Percentiles rank a stretch among this genome's conserved stretches.
Conservation (phyloP, 1,140 invertebrate species). For the Saccostrea cuccullata region DNA sequence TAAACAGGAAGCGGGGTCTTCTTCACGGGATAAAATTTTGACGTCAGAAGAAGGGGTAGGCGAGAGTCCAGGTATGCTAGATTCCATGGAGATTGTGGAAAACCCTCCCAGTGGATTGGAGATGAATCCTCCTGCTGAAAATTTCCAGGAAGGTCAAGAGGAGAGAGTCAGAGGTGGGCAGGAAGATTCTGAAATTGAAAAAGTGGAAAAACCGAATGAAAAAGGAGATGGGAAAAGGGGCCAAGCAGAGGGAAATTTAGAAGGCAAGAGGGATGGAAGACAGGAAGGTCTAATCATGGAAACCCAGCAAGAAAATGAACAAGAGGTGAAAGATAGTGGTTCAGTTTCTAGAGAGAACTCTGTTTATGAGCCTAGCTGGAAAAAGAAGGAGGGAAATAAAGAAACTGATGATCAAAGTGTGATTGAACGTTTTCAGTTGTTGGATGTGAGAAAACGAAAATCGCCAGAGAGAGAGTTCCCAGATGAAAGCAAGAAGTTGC, state of each 20-base stretch:
- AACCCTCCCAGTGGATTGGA: background rate
- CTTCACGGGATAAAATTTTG: background rate
- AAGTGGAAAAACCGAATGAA: background rate
- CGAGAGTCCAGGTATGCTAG: background rate
- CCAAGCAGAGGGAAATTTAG: background rate
- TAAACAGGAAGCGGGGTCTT: background rate
- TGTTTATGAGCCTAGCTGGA: background rate
- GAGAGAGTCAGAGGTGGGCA: background rate
- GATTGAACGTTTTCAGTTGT: background rate
- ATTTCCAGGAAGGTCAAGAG: background rate
- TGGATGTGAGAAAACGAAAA: background rate
- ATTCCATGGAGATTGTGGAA: slow-evolving; percentile 3
- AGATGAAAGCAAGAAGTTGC: background rate
- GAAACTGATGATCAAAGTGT: background rate
- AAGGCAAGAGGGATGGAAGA: background rate
- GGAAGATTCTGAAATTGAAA: background rate
- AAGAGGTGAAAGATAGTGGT: background rate
- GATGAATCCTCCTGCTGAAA: background rate
- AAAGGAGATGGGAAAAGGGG: background rate
- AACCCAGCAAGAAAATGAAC: background rate
- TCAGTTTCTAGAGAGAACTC: background rate
- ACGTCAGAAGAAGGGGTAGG: background rate
- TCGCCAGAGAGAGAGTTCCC: background rate
- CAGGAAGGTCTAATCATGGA: background rate
- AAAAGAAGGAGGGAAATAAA: background rate